Percentiles rank a stretch among this genome's conserved stretches.
Conservation (phyloP, 2,888 invertebrate species). For the Meloe dianella region DNA sequence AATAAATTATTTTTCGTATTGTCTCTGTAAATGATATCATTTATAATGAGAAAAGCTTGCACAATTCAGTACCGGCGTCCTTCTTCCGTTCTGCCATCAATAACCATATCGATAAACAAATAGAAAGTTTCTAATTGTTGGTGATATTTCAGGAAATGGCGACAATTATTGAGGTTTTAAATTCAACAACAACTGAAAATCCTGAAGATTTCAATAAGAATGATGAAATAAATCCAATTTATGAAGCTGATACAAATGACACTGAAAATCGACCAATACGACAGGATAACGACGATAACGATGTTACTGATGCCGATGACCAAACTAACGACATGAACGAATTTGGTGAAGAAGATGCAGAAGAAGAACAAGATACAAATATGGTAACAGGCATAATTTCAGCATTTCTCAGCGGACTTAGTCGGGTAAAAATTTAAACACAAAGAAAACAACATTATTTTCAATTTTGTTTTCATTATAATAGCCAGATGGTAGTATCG, state of each 20-base stretch:
- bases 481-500: conserved; percentile 57
- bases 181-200: conserved; percentile 3
- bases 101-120: not conserved
- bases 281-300: conserved; percentile 35
- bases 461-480: too few species aligned
- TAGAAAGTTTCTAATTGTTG: not conserved
- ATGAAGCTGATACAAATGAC: not conserved
- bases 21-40: not conserved
- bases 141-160: not conserved
- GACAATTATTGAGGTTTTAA: not conserved
- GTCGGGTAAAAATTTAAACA: conserved; percentile 48
- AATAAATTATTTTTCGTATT: conserved; percentile 6
- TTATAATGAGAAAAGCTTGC: conserved; percentile 4
- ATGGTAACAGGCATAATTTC: conserved; percentile 55
- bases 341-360: conserved; percentile 45
- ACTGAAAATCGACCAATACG: conserved; percentile 32
- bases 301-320: conserved; percentile 33
- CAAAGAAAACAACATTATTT: too few species aligned
- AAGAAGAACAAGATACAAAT: conserved; percentile 53
- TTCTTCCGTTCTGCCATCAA: not conserved
- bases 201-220: not conserved
- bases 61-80: not conserved
- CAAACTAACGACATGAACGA: conserved; percentile 33
- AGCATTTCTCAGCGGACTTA: conserved; percentile 56
- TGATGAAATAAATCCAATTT: conserved; percentile 2